Base-by-base conservation (phyloP, 2,113 vertebrate species). In the Pogona vitticeps region DNA sequence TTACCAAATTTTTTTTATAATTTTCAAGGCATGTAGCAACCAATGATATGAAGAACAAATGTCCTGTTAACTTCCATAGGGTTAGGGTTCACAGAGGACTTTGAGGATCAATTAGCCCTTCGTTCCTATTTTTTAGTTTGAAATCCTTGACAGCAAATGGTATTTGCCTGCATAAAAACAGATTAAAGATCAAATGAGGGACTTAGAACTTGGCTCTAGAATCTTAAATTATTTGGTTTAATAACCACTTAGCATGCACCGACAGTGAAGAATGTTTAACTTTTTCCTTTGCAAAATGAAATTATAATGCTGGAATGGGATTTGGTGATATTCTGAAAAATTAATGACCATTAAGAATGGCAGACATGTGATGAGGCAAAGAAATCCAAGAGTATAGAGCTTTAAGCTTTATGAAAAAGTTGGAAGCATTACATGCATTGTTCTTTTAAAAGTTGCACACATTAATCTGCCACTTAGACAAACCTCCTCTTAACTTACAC, bases 261-360 rank as follows among this genome's bases (percentile, higher is more conserved):
- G 20, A 82, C 2, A 28, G 38, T 68, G 58, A 65, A 90, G 38
- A 86, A 86, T 87, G 38, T 71, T 56, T 31, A 70, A 52, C 40
- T 75, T 56, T 86, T 86, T 86, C 70, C 46, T 84, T 85, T 23
- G 83, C 31, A 88, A 92, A 91, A 89, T 85, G 0, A 91, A 91
- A 72, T 78, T 71, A 82, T 52, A 77, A 26, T 42, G 12, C 65
- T 70, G 63, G 46, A 91, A 79, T 61, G 40, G 72, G 61, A 85
- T 72, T 89, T 91, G 75, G 76, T 82, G 38, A 83, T 81, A 76
- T 86, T 87, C 52, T 77, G 82, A 80, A 88, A 76, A 38, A 83
- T 88, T 76, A 86, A 83, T 88, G 40, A 83, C 63, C 70, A 73
- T 1, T 80, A 84, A 77, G 72, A 86, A 91, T 92, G 3, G 0